Conservation (phyloP, 2,888 invertebrate species). For the Dryomyza anilis region DNA sequence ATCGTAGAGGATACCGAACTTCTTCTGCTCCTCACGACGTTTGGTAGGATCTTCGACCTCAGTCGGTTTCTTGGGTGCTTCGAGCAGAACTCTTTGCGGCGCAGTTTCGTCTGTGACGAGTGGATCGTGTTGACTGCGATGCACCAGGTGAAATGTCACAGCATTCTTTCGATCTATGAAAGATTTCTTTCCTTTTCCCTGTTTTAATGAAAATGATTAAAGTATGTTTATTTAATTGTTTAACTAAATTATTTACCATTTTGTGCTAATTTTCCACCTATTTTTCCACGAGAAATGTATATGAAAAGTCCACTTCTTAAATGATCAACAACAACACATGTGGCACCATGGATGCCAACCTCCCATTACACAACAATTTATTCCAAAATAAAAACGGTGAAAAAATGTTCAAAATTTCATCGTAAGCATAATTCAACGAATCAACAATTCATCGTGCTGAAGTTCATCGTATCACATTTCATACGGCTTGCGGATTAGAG, state of each 20-base stretch:
- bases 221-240: not conserved
- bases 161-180: constrained; percentile 93
- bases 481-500: too few relatives aligned
- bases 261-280: not conserved
- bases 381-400: not conserved
- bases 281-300: too few relatives aligned
- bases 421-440: too few relatives aligned
- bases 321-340: constrained; percentile 13
- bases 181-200: constrained; percentile 58
- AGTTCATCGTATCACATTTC: too few relatives aligned
- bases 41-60: constrained; percentile 60
- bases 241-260: not conserved
- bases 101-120: constrained; percentile 85
- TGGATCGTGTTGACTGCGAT: constrained; percentile 93
- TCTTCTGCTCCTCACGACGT: constrained; percentile 73
- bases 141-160: constrained; percentile 89
- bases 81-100: constrained; percentile 83
- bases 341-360: too few relatives aligned
- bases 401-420: too few relatives aligned
- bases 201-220: not conserved
- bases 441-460: too few relatives aligned
- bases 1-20: constrained; percentile 91
- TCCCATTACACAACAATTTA: too few relatives aligned
- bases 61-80: constrained; percentile 53
- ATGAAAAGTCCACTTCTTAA: not conserved